Evolutionary conservation across 2,888 invertebrate species (phyloP).

Genomic region (Hydriomena furcata): DNA sequence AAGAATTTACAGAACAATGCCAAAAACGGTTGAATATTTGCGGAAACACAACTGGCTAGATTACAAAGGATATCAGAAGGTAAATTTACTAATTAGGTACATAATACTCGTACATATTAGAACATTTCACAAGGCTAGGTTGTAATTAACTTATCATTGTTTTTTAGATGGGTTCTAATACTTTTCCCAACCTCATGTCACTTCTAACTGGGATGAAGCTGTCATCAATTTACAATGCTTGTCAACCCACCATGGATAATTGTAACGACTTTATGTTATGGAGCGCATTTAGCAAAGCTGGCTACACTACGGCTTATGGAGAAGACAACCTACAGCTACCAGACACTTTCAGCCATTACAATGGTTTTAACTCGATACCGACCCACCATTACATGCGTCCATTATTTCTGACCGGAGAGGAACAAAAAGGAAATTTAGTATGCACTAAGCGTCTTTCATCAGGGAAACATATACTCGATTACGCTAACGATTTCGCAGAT

Average conservation of each 20-base stretch:
- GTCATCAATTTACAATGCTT: slow-evolving; percentile 75
- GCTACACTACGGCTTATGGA: slow-evolving; percentile 89
- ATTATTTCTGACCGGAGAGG: slow-evolving; percentile 86
- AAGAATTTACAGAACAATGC: slow-evolving; percentile 89
- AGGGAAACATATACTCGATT: slow-evolving; percentile 86
- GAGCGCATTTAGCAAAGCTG: slow-evolving; percentile 86
- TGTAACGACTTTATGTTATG: slow-evolving; percentile 90
- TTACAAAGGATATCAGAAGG: slow-evolving; percentile 66
- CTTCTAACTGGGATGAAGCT: slow-evolving; percentile 87
- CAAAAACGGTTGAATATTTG: slow-evolving; percentile 86
- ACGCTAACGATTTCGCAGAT: slow-evolving; percentile 85
- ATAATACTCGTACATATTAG: no score
- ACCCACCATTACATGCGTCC: slow-evolving; percentile 92
- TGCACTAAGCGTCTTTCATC: slow-evolving; percentile 77
- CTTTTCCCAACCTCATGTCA: slow-evolving; percentile 94
- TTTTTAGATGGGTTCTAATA: slow-evolving; percentile 90
- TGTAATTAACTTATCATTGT: neutral
- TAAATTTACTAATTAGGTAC: no score
- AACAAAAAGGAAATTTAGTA: slow-evolving; percentile 63
- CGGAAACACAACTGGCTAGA: slow-evolving; percentile 87
- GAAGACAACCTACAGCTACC: slow-evolving; percentile 87
- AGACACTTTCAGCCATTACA: slow-evolving; percentile 83
- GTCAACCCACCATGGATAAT: slow-evolving; percentile 67
- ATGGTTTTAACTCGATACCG: slow-evolving; percentile 88
- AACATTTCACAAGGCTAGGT: no score